A percentile compares a stretch with the other conserved stretches of the same genome.
Conservation (phyloP, 2,888 invertebrate genomes). For the Phania funesta region DNA sequence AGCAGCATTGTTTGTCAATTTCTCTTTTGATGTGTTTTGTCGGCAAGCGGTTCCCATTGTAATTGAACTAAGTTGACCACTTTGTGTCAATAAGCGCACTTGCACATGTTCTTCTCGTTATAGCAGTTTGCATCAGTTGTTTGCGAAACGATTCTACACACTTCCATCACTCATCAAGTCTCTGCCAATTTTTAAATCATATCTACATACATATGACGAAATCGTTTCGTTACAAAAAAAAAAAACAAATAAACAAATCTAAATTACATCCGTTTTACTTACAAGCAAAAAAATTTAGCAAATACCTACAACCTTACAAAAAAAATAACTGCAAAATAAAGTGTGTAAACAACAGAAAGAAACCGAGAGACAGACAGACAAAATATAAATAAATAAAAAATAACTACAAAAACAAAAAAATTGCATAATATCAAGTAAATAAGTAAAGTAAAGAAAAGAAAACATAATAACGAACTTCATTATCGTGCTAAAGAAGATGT, state of each 20-base stretch:
- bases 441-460: slow-evolving; percentile 3
- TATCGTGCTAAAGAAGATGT: slow-evolving; percentile 8
- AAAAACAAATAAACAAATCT: neutral
- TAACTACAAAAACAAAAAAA: slow-evolving; percentile 34
- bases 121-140: too few relatives aligned
- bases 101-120: too few relatives aligned
- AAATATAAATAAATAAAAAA: slow-evolving; percentile 12
- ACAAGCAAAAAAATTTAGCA: neutral
- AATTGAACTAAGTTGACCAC: too few relatives aligned
- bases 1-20: too few relatives aligned
- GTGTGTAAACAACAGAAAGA: slow-evolving; percentile 25
- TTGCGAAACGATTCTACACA: too few relatives aligned
- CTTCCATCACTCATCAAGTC: too few relatives aligned
- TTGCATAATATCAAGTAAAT: slow-evolving; percentile 49
- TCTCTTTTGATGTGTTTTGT: too few relatives aligned
- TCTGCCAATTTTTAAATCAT: too few relatives aligned
- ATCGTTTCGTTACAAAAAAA: neutral
- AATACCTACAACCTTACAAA: neutral
- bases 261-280: slow-evolving; percentile 42
- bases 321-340: slow-evolving; percentile 20
- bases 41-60: too few relatives aligned
- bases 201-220: too few relatives aligned
- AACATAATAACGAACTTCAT: slow-evolving; percentile 16
- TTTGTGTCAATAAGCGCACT: too few relatives aligned
- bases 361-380: neutral